Evolutionary conservation across 2,797 vertebrate genomes (phyloP), one percentile per base, ranked within the genome.

Genomic region (Dipus sagitta): DNA sequence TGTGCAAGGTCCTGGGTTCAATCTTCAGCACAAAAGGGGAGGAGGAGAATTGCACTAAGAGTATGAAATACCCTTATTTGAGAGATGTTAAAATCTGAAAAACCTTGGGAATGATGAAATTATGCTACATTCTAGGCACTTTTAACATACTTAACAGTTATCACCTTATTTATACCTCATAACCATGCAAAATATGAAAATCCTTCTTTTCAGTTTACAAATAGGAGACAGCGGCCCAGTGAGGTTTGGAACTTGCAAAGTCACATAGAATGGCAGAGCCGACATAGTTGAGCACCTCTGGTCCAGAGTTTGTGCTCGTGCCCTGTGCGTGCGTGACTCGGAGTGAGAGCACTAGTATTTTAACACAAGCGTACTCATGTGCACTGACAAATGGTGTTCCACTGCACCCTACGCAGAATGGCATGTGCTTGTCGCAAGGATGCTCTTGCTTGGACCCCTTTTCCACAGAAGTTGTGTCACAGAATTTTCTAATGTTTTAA

Each of bases 151-250:
- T 68, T n/a, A 62, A 71, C 15, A 38, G 42, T 75, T 85, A 67
- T 72, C 11, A 58, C 38, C 42, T 91, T 71, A n/a, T 32, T 95
- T 70, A 88, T 86, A 75, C 8, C 74, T 79, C 42, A 80, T 2
- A 26, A 86, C 17, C 34, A 81, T 54, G 21, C 2, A 14, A 86
- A 92, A 38, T 30, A 80, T 11, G 77, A 54, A 85, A n/a, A 86
- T 52, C 12, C 32, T 80, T 76, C 67, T 76, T 75, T 21, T 21
- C 28, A 52, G 71, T 93, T 71, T 79, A 90, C n/a, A 81, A 52
- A n/a, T 10, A 52, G 81, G 15, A 81, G 87, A 70, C 38, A 14
- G 17, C 85, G 47, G 34, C 28, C 18, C 1, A 20, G 23, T 38
- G 34, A 83, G 54, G 78, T 58, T 72, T 86, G 58, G 34, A 42